A percentile compares a stretch with the other conserved stretches of the same genome.
Evolutionary conservation across 2,113 vertebrate genomes (phyloP).

Genomic region (Heterotilapia buettikoferi): DNA sequence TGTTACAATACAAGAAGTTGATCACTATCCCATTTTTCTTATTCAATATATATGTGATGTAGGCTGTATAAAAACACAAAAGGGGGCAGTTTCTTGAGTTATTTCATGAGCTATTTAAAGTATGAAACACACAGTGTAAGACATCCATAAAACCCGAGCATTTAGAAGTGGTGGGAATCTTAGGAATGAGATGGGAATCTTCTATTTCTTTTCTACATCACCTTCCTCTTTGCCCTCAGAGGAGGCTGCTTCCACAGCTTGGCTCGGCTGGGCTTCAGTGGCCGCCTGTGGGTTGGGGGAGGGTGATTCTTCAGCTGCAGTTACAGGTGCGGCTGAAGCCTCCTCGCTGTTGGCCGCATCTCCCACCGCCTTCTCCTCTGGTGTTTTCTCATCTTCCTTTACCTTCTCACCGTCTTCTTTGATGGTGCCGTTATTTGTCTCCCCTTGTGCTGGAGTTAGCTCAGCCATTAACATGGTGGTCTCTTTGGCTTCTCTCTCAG

Average conservation of each 20-base stretch:
- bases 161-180: background rate
- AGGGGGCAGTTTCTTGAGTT: background rate
- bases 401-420: background rate
- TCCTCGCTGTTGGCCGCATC: background rate
- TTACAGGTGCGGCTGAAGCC: background rate
- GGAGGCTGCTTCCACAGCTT: background rate
- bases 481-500: background rate
- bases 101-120: background rate
- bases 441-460: background rate
- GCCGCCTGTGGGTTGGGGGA: background rate
- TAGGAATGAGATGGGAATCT: background rate
- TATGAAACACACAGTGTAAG: background rate
- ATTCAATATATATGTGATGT: background rate
- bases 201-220: background rate
- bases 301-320: background rate
- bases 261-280: background rate
- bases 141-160: background rate
- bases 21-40: background rate
- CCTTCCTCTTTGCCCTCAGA: background rate
- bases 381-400: background rate
- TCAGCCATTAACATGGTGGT: constrained; percentile 18
- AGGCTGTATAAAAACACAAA: background rate
- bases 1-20: background rate
- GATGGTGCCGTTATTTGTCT: background rate
- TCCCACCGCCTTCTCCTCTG: background rate